Evolutionary conservation across 2,888 invertebrate genomes (phyloP).

Genomic region (Brachypalpus laphriformis): DNA sequence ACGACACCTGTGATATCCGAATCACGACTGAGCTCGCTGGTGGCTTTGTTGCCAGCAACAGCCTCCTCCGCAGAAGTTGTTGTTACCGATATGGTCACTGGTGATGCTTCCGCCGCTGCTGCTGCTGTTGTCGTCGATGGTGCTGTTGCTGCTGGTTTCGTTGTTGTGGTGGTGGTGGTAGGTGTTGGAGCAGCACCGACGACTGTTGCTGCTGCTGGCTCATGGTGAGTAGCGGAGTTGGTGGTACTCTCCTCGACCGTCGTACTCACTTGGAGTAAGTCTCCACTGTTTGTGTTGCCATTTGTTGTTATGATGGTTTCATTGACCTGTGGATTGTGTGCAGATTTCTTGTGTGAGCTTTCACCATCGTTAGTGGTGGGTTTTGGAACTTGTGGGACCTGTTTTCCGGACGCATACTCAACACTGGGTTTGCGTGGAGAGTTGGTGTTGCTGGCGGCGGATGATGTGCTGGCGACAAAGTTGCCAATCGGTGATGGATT

Average conservation of each 20-base stretch:
- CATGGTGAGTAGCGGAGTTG: conserved; percentile 59
- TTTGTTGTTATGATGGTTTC: conserved; percentile 67
- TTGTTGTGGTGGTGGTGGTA: conserved; percentile 62
- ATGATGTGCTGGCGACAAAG: too few relatives aligned
- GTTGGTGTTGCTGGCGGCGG: conserved; percentile 47
- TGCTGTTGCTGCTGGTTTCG: conserved; percentile 40
- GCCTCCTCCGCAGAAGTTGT: conserved; percentile 70
- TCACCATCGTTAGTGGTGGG: conserved; percentile 69
- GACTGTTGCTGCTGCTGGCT: conserved; percentile 63
- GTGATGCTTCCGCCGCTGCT: conserved; percentile 67
- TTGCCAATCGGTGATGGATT: conserved; percentile 52
- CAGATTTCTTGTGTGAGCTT: conserved; percentile 67
- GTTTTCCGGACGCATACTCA: conserved; percentile 64
- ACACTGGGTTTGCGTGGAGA: conserved; percentile 53
- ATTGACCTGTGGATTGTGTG: conserved; percentile 71
- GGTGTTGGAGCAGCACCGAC: conserved; percentile 60
- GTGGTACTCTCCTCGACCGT: conserved; percentile 67
- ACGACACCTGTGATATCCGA: conserved; percentile 81
- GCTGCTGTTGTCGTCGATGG: conserved; percentile 56
- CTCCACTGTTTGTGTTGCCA: conserved; percentile 77
- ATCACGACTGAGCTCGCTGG: conserved; percentile 80
- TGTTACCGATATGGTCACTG: conserved; percentile 73
- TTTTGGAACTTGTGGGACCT: conserved; percentile 70
- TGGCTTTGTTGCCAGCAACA: conserved; percentile 77
- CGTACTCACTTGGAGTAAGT: conserved; percentile 74